Evolutionary conservation across 2,888 invertebrate genomes (phyloP), one percentile per base, ranked within the genome.

Genomic region (Tuberolachnus salignus): DNA sequence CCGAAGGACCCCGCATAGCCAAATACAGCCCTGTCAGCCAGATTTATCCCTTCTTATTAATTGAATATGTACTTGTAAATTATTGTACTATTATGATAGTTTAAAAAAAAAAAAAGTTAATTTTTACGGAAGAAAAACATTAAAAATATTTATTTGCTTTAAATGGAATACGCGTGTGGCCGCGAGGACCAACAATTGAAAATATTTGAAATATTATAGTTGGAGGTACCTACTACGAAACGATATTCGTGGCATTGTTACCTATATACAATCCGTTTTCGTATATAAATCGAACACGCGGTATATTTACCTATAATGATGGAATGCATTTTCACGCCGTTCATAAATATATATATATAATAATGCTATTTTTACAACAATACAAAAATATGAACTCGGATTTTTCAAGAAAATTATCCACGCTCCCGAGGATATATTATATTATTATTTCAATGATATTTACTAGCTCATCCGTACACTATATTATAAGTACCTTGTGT

Each of bases 391-490:
- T 10, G 19, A 34, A 61, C 49, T 61, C 34, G 51, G 51, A 61
- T 72, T 61, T 72, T 61, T 19, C n/a, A 14, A 19, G 61, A 72
- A 72, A 72, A 72, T 72, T 72, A 72, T 72, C 51, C 16, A 72
- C 61, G 72, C 49, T 51, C 61, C 16, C n/a, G n/a, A 34, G 34
- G 19, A 19, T 53, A 46, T 46, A 34, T 6, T 34, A 34, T 34
- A 6, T 34, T 34, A 34, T 34, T 34, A 34, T 34, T 61, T 59
- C 34, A 49, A 14, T 16, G 16, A 49, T 61, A 49, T 26, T 49
- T 4, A 34, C 26, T 49, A 49, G 19, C 23, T 72, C 59, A 19
- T 59, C 49, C 26, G 49, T 49, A 72, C n/a, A n/a, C 13, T 3
- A 19, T 23, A 46, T 16, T 16, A 10, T 26, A 21, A 6, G 23